Percentiles rank a stretch among this genome's conserved stretches.
Conservation (phyloP, 2,797 vertebrate genomes). For the Eleutherodactylus coqui region DNA sequence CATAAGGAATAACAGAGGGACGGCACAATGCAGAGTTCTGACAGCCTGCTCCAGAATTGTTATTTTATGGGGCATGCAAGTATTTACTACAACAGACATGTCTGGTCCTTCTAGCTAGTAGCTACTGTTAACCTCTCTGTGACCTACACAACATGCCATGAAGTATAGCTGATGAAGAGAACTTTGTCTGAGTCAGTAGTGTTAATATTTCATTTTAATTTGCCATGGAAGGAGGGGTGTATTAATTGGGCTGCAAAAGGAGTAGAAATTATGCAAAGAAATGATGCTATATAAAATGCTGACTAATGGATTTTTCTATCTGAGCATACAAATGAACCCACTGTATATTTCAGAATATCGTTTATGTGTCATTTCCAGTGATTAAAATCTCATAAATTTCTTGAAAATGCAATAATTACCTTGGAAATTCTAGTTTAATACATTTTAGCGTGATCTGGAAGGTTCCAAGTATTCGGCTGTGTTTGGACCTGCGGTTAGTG, state of each 20-base stretch:
- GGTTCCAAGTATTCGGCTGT: no score
- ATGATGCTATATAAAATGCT: not conserved
- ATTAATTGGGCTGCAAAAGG: not conserved
- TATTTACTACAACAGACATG: no score
- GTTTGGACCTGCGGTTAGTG: no score
- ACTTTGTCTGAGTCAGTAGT: not conserved
- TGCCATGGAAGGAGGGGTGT: not conserved
- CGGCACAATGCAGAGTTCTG: no score
- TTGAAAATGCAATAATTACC: not conserved
- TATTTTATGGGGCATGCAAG: no score
- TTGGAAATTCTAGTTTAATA: not conserved
- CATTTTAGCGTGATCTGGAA: no score
- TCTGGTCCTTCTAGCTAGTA: no score
- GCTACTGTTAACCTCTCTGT: not conserved
- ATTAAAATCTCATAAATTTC: not conserved
- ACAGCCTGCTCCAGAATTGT: no score
- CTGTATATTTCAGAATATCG: not conserved
- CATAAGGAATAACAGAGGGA: no score
- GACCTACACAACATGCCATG: not conserved
- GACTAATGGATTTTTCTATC: not conserved
- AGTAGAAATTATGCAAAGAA: not conserved
- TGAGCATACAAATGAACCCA: not conserved
- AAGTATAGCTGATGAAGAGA: not conserved
- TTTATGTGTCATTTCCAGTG: not conserved
- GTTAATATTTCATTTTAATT: not conserved